Percentiles rank a stretch among this genome's conserved stretches.
Conservation (phyloP, 2,888 invertebrate species). For the Tortrix viridana region DNA sequence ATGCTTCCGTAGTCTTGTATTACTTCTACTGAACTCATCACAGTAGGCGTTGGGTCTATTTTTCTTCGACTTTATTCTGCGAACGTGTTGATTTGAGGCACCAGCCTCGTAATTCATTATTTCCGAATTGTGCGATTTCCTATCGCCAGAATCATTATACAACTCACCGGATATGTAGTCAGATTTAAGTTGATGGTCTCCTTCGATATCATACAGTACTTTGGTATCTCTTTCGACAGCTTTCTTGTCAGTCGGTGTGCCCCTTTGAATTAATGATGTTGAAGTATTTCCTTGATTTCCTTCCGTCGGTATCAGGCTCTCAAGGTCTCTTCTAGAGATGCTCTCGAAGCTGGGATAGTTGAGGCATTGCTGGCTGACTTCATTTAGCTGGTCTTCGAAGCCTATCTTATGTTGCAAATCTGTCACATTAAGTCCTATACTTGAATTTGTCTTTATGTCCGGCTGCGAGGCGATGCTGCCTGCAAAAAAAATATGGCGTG, state of each 20-base stretch:
- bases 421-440: conserved; percentile 65
- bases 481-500: conserved; percentile 47
- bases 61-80: conserved; percentile 51
- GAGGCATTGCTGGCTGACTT: conserved; percentile 62
- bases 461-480: conserved; percentile 64
- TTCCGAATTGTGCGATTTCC: conserved; percentile 34
- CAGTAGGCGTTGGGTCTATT: conserved; percentile 45
- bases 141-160: conserved; percentile 39
- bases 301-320: conserved; percentile 40
- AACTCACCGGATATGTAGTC: conserved; percentile 44
- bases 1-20: conserved; percentile 37
- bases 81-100: conserved; percentile 29
- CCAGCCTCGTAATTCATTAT: conserved; percentile 39
- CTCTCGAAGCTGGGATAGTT: conserved; percentile 52
- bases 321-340: conserved; percentile 47
- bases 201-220: conserved; percentile 58
- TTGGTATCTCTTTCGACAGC: conserved; percentile 52
- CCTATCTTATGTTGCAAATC: conserved; percentile 69
- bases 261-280: conserved; percentile 42
- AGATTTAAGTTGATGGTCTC: conserved; percentile 50
- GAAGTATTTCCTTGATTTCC: conserved; percentile 38
- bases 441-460: conserved; percentile 68
- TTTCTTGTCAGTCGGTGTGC: conserved; percentile 43
- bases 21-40: conserved; percentile 39
- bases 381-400: conserved; percentile 62